A percentile compares a stretch with the other conserved stretches of the same genome.
These are phyloP conservation scores for Camponotus fellah DNA, from an alignment of 2,888 invertebrate genomes.

Conservation along the genomic window DNA sequence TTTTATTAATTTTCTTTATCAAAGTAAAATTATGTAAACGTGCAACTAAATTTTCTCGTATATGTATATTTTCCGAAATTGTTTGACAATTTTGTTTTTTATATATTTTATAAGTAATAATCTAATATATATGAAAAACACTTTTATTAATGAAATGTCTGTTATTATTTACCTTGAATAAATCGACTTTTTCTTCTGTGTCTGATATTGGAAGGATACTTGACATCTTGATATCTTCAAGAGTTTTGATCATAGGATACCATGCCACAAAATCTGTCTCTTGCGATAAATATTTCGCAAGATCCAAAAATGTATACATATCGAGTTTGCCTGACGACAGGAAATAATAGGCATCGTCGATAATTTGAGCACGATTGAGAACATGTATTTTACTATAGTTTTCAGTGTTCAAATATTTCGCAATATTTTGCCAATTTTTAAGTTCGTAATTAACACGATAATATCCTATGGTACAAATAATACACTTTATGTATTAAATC, in stretches of 20 bases:
- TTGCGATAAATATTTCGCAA: not conserved
- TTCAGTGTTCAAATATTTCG: not conserved
- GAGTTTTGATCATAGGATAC: slow-evolving; percentile 15
- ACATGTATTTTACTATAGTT: not conserved
- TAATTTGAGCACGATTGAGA: not conserved
- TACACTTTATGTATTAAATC: not conserved
- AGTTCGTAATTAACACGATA: not conserved
- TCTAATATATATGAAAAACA: not conserved
- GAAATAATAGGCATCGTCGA: not conserved
- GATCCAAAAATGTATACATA: not conserved
- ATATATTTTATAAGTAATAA: not conserved
- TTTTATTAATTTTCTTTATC: no score
- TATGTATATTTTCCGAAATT: no score
- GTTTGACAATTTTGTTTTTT: no score
- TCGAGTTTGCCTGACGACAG: not conserved
- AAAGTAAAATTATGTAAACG: no score
- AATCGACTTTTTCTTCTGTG: no score
- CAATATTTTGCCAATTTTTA: not conserved
- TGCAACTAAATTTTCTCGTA: no score
- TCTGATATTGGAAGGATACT: not conserved
- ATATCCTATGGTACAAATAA: not conserved
- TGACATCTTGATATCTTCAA: not conserved
- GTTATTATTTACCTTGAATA: not conserved
- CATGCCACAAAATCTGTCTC: slow-evolving; percentile 1
- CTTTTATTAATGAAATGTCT: not conserved